A percentile compares a stretch with the other conserved stretches of the same genome.
Evolutionary conservation across 2,113 vertebrate species (phyloP).

Genomic region (Cathartes aura): DNA sequence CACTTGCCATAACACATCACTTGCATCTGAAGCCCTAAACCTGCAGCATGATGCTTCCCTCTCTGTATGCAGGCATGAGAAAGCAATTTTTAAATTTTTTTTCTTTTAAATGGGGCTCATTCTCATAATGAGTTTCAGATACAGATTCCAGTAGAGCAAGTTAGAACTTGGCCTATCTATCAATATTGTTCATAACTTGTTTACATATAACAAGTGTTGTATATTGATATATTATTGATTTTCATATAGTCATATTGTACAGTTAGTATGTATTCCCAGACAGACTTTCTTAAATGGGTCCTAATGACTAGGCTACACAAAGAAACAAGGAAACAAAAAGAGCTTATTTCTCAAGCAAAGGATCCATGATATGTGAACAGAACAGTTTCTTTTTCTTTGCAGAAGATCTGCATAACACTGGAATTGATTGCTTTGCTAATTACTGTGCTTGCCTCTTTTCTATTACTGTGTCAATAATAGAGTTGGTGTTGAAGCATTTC

Average conservation of each 20-base stretch:
- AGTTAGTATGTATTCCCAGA: background rate
- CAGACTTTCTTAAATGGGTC: background rate
- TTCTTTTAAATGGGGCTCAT: background rate
- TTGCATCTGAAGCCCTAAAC: background rate
- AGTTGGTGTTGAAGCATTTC: constrained; percentile 21
- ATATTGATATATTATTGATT: background rate
- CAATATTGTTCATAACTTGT: background rate
- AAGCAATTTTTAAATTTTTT: background rate
- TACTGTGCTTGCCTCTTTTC: background rate
- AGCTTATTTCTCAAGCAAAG: background rate
- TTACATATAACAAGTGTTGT: background rate
- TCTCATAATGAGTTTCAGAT: background rate
- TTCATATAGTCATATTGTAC: background rate
- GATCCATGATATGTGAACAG: background rate
- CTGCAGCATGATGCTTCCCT: background rate
- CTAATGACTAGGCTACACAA: background rate
- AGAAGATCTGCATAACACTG: background rate
- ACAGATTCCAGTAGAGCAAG: background rate
- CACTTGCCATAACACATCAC: background rate
- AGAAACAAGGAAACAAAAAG: background rate
- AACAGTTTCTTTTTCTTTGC: background rate
- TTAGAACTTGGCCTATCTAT: background rate
- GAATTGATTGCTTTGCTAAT: constrained; percentile 42
- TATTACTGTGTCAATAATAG: constrained; percentile 16
- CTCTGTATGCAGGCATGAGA: background rate